phyloP scores from a whole-genome alignment of 2,888 invertebrate species.

The Tromatobia lineatoria region DNA sequence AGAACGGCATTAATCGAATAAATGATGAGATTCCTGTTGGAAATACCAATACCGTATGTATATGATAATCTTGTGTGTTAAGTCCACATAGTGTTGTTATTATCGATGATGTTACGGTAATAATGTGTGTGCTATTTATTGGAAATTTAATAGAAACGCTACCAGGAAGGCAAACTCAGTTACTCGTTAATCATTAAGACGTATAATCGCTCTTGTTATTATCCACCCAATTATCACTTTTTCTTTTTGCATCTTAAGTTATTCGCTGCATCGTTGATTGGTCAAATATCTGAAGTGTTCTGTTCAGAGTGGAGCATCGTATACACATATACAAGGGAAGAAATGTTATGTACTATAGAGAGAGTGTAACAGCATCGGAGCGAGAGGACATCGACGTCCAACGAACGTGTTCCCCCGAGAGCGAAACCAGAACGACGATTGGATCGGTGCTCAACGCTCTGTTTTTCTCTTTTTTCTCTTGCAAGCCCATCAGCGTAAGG shows the following conservation, averaged over 20 bases:
- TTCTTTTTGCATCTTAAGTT: slow-evolving; percentile 18
- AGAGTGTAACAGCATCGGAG: slow-evolving; percentile 60
- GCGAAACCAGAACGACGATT: slow-evolving; percentile 68
- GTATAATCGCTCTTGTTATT: background rate
- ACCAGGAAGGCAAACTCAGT: slow-evolving; percentile 19
- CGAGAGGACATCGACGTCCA: slow-evolving; percentile 62
- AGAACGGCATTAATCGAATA: slow-evolving; percentile 61
- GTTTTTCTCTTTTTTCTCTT: slow-evolving; percentile 44
- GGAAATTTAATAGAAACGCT: slow-evolving; percentile 2
- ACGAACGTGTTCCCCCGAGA: slow-evolving; percentile 67
- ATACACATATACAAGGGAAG: slow-evolving; percentile 43
- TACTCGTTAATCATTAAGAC: slow-evolving; percentile 28
- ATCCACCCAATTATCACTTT: slow-evolving; percentile 22
- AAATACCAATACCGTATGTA: background rate
- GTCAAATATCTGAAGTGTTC: slow-evolving; percentile 54
- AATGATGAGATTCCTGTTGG: slow-evolving; percentile 55
- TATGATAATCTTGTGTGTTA: slow-evolving; percentile 50
- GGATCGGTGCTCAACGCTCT: slow-evolving; percentile 55
- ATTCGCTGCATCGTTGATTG: slow-evolving; percentile 54
- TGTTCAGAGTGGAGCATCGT: slow-evolving; percentile 52
- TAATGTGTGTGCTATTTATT: slow-evolving; percentile 13
- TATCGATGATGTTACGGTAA: slow-evolving; percentile 43
- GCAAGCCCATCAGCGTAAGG: slow-evolving; percentile 64
- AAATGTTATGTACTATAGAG: slow-evolving; percentile 38
- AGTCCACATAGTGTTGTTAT: slow-evolving; percentile 59